Conservation (phyloP, 2,797 vertebrate genomes). For the Falco berigora region DNA sequence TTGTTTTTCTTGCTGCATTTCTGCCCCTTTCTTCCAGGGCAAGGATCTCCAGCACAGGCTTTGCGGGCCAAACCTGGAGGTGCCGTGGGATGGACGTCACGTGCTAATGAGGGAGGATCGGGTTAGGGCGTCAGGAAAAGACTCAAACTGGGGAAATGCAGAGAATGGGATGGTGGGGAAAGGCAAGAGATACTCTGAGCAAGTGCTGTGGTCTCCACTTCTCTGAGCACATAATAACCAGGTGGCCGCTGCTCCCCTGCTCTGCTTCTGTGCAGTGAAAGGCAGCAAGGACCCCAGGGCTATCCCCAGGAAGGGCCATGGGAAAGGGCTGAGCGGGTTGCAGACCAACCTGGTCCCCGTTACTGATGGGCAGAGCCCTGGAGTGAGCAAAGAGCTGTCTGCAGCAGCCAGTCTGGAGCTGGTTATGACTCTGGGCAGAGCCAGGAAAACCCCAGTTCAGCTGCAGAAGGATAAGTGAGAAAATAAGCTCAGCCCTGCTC, state of each 20-base stretch:
- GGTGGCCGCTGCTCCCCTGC: not conserved
- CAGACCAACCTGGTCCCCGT: not conserved
- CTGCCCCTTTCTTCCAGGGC: not conserved
- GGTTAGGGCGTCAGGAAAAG: not conserved
- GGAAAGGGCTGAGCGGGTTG: not conserved
- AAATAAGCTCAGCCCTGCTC: not conserved
- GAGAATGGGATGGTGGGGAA: not conserved
- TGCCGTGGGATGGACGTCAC: not conserved
- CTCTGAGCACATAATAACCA: not conserved
- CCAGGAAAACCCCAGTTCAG: not conserved
- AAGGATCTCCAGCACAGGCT: not conserved
- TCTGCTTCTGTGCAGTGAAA: not conserved
- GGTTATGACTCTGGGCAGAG: not conserved
- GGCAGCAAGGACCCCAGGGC: not conserved
- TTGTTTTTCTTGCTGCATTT: constrained; percentile 26
- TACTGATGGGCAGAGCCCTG: not conserved
- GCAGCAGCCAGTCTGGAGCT: not conserved
- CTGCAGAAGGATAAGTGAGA: not conserved
- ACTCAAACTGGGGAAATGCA: not conserved
- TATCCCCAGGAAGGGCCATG: not conserved
- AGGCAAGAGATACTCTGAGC: not conserved
- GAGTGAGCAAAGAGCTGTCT: not conserved
- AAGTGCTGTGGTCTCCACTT: not conserved
- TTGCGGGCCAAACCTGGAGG: not conserved
- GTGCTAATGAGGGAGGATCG: not conserved